A percentile compares a stretch with the other conserved stretches of the same genome.
These are phyloP conservation scores for Strigamia crassipes DNA, from an alignment of 2,888 invertebrate genomes.

Conservation along the genomic window DNA sequence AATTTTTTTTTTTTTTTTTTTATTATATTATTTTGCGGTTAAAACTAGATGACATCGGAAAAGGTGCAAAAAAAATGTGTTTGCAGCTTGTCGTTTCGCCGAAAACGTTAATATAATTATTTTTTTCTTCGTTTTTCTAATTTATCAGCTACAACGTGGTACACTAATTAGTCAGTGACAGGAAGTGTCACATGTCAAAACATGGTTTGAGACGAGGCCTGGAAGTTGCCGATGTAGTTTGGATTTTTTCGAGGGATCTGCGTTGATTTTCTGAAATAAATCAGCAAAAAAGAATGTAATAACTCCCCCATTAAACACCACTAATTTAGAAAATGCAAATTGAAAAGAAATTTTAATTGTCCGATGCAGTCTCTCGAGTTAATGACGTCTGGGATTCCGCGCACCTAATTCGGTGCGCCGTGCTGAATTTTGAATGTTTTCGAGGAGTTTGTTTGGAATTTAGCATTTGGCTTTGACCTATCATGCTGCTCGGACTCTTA, in stretches of 20 bases:
- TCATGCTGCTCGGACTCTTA: background rate
- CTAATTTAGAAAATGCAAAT: background rate
- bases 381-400: background rate
- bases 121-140: background rate
- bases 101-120: background rate
- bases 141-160: background rate
- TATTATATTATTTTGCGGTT: background rate
- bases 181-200: background rate
- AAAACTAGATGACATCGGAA: background rate
- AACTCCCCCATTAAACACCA: background rate
- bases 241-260: background rate
- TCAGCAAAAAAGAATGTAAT: background rate
- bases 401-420: background rate
- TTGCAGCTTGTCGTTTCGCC: background rate
- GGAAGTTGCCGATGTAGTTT: background rate
- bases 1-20: background rate
- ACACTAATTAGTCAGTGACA: background rate
- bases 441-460: background rate
- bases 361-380: background rate
- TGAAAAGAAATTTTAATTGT: background rate
- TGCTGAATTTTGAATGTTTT: background rate
- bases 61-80: background rate
- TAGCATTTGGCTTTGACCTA: background rate
- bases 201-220: background rate
- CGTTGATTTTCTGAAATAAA: no score